These are phyloP conservation scores for Drosophila malerkotliana DNA, from an alignment of 1,140 invertebrate species.

Conservation along the genomic window DNA sequence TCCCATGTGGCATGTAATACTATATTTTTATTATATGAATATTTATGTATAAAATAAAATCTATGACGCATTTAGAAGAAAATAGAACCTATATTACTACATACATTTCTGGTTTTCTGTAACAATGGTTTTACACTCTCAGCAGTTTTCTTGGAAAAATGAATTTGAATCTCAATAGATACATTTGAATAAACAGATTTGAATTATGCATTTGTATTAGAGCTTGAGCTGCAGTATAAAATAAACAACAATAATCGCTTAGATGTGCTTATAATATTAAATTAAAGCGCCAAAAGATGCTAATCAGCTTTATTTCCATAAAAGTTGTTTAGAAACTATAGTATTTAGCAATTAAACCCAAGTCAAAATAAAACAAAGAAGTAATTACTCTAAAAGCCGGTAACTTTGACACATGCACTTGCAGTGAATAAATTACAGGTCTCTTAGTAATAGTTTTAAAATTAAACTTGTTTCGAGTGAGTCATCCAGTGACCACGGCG, in stretches of 20 bases:
- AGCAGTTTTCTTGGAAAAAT: background rate
- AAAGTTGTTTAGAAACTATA: background rate
- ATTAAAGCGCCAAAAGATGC: background rate
- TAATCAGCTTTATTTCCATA: background rate
- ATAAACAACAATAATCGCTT: too few species aligned
- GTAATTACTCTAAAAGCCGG: background rate
- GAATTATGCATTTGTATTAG: background rate
- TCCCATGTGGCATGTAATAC: conserved; percentile 1
- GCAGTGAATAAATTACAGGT: conserved; percentile 4
- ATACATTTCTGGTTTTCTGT: background rate
- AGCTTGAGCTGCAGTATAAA: too few species aligned
- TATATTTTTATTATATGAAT: conserved; percentile 2
- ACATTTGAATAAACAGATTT: background rate
- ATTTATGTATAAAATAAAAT: background rate
- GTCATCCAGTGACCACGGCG: conserved; percentile 8
- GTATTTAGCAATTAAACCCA: background rate
- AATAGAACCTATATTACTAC: background rate
- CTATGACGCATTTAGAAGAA: background rate
- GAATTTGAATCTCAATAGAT: background rate
- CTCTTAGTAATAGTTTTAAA: conserved; percentile 1
- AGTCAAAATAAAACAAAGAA: background rate
- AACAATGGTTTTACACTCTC: background rate
- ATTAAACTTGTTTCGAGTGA: conserved; percentile 23
- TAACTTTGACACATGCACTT: conserved; percentile 2
- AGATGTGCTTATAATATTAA: too few species aligned